phyloP scores from a whole-genome alignment of 1,140 invertebrate species.

The Nebria ingens region DNA sequence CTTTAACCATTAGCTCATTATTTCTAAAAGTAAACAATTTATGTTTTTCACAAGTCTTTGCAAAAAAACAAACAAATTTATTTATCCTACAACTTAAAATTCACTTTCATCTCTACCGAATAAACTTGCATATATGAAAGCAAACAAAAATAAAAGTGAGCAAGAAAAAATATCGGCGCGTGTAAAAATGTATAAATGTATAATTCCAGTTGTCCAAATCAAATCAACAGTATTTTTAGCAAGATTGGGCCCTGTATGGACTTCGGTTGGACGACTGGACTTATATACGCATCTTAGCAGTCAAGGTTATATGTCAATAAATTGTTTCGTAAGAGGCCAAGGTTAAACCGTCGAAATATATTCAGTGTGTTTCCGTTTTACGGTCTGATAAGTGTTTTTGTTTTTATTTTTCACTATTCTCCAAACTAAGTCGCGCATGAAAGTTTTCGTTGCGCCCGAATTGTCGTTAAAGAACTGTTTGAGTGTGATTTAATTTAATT shows the following conservation, averaged over 20 bases:
- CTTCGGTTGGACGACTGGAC: background rate
- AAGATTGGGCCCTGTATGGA: background rate
- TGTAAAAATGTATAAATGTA: conserved; percentile 6
- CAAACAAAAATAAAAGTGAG: conserved; percentile 8
- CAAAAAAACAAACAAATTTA: background rate
- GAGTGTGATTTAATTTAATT: too few relatives aligned
- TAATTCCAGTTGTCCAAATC: background rate
- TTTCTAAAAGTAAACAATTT: background rate
- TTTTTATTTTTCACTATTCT: background rate
- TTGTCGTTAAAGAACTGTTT: too few relatives aligned
- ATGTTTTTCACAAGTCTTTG: background rate
- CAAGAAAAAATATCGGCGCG: background rate
- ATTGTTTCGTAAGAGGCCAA: conserved; percentile 6
- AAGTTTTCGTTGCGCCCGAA: too few relatives aligned
- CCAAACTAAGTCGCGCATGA: background rate
- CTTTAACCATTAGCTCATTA: background rate
- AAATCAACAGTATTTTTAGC: background rate
- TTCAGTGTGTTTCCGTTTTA: conserved; percentile 5
- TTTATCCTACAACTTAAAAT: too few relatives aligned
- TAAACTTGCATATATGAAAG: background rate
- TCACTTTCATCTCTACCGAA: background rate
- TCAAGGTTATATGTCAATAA: conserved; percentile 3
- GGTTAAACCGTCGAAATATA: background rate
- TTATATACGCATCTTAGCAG: background rate
- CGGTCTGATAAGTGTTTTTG: background rate